Percentiles rank a stretch among this genome's conserved stretches.
Conservation (phyloP, 2,888 invertebrate genomes). For the Megalurothrips usitatus region DNA sequence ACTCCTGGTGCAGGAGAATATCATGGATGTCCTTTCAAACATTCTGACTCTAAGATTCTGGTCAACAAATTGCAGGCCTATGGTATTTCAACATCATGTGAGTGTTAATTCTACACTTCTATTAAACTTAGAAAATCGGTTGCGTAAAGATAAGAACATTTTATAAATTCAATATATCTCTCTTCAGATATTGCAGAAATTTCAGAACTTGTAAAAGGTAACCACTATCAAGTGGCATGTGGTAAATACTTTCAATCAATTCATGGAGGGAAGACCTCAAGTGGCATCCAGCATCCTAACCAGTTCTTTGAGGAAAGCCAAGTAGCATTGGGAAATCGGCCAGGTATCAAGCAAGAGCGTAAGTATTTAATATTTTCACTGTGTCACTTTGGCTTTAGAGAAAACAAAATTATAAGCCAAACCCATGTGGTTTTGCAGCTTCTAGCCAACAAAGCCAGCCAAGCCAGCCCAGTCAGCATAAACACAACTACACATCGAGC, state of each 20-base stretch:
- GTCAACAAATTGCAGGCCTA: slow-evolving; percentile 60
- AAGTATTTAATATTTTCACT: not conserved
- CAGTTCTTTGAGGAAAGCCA: slow-evolving; percentile 83
- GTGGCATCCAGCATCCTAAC: slow-evolving; percentile 83
- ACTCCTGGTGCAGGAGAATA: slow-evolving; percentile 72
- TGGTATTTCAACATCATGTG: slow-evolving; percentile 32
- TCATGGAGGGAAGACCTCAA: slow-evolving; percentile 38
- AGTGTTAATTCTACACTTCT: slow-evolving; percentile 32
- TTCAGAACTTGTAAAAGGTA: slow-evolving; percentile 63
- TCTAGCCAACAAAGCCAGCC: not conserved
- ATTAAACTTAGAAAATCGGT: not conserved
- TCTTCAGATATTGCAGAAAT: slow-evolving; percentile 65
- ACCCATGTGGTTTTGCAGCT: not conserved
- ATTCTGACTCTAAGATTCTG: slow-evolving; percentile 67
- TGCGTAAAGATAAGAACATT: not conserved
- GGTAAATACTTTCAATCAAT: slow-evolving; percentile 59
- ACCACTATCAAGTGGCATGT: slow-evolving; percentile 87
- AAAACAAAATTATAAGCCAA: not conserved
- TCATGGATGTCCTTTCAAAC: slow-evolving; percentile 92
- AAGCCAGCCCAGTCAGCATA: not conserved
- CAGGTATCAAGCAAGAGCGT: not conserved
- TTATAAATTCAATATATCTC: slow-evolving; percentile 36
- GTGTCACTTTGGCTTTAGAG: no score
- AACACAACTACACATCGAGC: not conserved
- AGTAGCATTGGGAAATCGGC: slow-evolving; percentile 45